Conservation (phyloP, 2,113 vertebrate species). For the Tachycineta bicolor region DNA sequence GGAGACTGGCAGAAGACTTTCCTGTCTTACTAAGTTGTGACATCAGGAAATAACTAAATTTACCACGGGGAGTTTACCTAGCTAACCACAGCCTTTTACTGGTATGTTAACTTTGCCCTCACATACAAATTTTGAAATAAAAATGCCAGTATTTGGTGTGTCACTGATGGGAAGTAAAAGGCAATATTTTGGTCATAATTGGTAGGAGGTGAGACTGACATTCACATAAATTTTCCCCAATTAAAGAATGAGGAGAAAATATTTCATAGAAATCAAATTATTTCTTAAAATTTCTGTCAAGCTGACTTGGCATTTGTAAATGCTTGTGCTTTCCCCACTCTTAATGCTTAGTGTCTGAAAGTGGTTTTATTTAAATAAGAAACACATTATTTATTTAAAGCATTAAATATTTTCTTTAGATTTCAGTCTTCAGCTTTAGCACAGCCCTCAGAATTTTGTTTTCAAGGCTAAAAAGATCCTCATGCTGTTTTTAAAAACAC, state of each 20-base stretch:
- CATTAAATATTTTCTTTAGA: neutral
- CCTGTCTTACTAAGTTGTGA: slow-evolving; percentile 50
- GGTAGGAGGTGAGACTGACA: slow-evolving; percentile 29
- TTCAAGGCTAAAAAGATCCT: neutral
- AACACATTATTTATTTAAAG: neutral
- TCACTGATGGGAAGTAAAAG: slow-evolving; percentile 64
- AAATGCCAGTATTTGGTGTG: slow-evolving; percentile 37
- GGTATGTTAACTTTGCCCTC: slow-evolving; percentile 32
- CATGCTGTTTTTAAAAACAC: neutral
- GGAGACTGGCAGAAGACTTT: slow-evolving; percentile 40
- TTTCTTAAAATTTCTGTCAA: neutral
- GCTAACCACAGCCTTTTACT: slow-evolving; percentile 60
- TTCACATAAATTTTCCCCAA: slow-evolving; percentile 38
- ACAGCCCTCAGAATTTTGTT: neutral
- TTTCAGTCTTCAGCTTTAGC: neutral
- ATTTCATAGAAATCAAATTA: slow-evolving; percentile 41
- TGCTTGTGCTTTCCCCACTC: neutral
- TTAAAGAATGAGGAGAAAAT: slow-evolving; percentile 26
- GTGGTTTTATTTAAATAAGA: neutral
- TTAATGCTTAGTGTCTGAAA: neutral
- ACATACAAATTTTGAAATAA: slow-evolving; percentile 45
- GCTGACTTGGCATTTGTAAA: slow-evolving; percentile 10
- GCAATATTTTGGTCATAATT: slow-evolving; percentile 58
- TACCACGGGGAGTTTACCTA: slow-evolving; percentile 67
- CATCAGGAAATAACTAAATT: slow-evolving; percentile 61